These are phyloP conservation scores for Gorsachius magnificus DNA, from an alignment of 2,797 vertebrate species.

Conservation along the genomic window DNA sequence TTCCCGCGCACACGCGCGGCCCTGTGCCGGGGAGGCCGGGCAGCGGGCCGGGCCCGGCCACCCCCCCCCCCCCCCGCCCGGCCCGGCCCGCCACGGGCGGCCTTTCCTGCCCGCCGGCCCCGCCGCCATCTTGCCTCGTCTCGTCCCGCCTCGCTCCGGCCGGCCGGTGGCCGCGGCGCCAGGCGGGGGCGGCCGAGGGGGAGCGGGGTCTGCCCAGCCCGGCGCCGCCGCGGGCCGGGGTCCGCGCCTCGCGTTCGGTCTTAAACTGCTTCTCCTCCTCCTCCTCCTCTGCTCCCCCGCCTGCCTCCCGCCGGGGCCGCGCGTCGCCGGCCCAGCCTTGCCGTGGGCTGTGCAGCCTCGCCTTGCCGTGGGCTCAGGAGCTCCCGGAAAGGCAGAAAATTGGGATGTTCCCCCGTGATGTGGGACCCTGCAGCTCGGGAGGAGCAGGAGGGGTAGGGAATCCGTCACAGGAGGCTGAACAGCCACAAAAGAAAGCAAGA, in stretches of 20 bases:
- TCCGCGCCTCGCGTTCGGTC: accelerated
- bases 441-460: no score
- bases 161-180: no score
- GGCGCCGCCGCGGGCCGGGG: accelerated
- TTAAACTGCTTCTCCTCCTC: accelerated
- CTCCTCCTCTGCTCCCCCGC: accelerated
- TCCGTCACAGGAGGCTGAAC: accelerated
- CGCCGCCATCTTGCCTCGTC: neutral
- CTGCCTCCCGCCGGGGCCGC: neutral
- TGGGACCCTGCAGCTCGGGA: accelerated
- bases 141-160: no score
- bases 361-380: neutral
- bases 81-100: accelerated
- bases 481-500: no score
- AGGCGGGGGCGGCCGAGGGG: neutral
- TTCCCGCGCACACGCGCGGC: no score
- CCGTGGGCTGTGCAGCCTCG: neutral
- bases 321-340: neutral
- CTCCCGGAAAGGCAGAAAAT: neutral
- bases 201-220: neutral
- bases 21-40: neutral
- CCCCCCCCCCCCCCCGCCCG: no score
- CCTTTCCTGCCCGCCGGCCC: accelerated
- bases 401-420: accelerated
- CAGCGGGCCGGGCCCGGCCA: no score